Base-by-base conservation (phyloP, 2,888 invertebrate genomes). In the Pristionchus fissidentatus region DNA sequence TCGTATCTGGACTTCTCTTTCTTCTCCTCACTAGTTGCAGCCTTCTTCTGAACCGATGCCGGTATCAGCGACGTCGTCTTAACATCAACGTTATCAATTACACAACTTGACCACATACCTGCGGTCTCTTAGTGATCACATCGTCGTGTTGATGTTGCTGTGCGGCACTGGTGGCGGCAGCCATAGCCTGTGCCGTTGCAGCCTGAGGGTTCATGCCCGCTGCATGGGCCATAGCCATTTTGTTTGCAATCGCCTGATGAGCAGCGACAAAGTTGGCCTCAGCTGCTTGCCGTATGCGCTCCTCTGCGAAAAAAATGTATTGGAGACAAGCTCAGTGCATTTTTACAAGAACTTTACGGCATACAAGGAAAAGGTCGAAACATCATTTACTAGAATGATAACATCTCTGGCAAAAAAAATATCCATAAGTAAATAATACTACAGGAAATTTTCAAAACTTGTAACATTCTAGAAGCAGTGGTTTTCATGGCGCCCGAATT, bases 1-100 rank as follows among this genome's bases (percentile, higher is more conserved):
- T 79, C 79, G 26, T 38, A 22, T 57, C 26, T 10, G 4, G n/a
- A 2, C 73, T 86, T 86, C 57, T 87, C 87, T 52, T 84, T 85
- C 52, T 84, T 86, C 75, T 84, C 84, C 4, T 81, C 84, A 0
- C 82, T 84, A 62, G 80, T 80, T 32, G 84, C 84, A 19, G 83
- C 38, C 32, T 83, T 83, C 83, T 88, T 89, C 78, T 88, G 89
- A 22, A 89, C 89, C 10, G 88, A 88, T 5, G 89, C 86, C 0
- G 89, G 89, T 41, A 89, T 89, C 85, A 89, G 87, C 26, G 84
- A 62, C 7, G 84, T 46, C 77, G 86, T 32, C 62, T 66, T 66
- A 0, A 77, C 8, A 35, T 2, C 1, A 19, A 75, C n/a, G 75
- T 35, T 5, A 49, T 77, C n/a, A 70, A 43, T 19, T 38, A 70